Evolutionary conservation across 2,888 invertebrate species (phyloP).

Genomic region (Dasysyrphus albostriatus): DNA sequence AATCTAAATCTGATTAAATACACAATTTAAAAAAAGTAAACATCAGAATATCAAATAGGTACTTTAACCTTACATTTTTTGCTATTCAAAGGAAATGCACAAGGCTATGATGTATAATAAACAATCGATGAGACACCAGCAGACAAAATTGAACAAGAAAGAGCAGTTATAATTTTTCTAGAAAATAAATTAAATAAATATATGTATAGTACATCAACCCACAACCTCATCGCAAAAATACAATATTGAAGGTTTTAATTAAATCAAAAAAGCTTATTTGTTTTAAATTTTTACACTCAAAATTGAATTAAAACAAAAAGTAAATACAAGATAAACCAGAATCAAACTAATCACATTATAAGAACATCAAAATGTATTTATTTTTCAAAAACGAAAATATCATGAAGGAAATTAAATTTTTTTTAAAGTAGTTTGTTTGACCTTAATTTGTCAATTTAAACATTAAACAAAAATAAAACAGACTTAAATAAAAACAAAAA

Average conservation of each 20-base stretch:
- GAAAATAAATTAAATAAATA: constrained; percentile 19
- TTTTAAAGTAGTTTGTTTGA: constrained; percentile 8
- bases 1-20: constrained; percentile 25
- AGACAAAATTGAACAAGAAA: constrained; percentile 8
- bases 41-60: constrained; percentile 1
- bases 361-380: constrained; percentile 39
- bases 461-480: constrained; percentile 33
- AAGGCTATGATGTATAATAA: constrained; percentile 53
- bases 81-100: constrained; percentile 40
- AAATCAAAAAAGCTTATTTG: not conserved
- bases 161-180: not conserved
- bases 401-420: constrained; percentile 1
- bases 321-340: not conserved
- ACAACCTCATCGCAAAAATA: constrained; percentile 55
- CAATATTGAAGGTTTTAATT: constrained; percentile 10
- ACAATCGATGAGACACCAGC: constrained; percentile 18
- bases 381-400: constrained; percentile 21
- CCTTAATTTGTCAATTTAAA: constrained; percentile 20
- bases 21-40: constrained; percentile 16
- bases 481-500: constrained; percentile 36
- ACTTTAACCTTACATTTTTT: constrained; percentile 7
- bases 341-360: not conserved
- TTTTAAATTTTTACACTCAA: constrained; percentile 1
- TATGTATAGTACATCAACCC: constrained; percentile 16
- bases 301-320: constrained; percentile 9